Conservation (phyloP, 2,113 vertebrate species). For the Monarcha castaneiventris region DNA sequence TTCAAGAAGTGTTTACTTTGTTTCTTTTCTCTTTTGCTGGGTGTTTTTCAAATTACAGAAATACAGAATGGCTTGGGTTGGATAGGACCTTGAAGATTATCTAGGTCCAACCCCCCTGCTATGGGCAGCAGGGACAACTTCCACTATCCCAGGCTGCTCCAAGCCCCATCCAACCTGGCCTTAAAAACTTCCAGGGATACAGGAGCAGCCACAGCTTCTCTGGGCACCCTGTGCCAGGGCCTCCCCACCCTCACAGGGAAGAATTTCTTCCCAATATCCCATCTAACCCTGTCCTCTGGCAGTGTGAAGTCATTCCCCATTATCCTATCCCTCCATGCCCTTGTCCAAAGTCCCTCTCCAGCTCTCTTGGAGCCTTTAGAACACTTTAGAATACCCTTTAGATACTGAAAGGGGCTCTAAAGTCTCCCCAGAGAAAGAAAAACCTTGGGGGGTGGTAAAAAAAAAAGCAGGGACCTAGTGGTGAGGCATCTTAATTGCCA, state of each 20-base stretch:
- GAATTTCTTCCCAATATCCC: neutral
- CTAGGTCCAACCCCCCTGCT: rapidly evolving
- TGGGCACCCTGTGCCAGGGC: neutral
- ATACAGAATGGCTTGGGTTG: neutral
- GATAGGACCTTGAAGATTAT: neutral
- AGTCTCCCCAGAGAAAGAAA: neutral
- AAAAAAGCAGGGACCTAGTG: neutral
- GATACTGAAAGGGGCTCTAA: neutral
- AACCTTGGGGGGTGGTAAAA: neutral
- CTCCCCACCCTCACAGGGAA: neutral
- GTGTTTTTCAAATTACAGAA: neutral
- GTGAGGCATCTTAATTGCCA: neutral
- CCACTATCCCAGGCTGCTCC: rapidly evolving
- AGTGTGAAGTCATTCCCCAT: neutral
- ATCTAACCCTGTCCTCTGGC: neutral
- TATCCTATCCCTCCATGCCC: neutral
- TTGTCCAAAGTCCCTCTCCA: neutral
- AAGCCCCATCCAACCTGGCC: rapidly evolving
- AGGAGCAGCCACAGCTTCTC: neutral
- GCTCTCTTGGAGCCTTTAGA: neutral
- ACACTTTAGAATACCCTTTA: no score
- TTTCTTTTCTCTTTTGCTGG: neutral
- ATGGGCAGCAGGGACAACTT: neutral
- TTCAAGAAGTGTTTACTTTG: neutral
- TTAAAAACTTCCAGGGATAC: neutral